Percentiles rank a stretch among this genome's conserved stretches.
phyloP scores from a whole-genome alignment of 1,140 invertebrate species.

The Drosophila oshimai region DNA sequence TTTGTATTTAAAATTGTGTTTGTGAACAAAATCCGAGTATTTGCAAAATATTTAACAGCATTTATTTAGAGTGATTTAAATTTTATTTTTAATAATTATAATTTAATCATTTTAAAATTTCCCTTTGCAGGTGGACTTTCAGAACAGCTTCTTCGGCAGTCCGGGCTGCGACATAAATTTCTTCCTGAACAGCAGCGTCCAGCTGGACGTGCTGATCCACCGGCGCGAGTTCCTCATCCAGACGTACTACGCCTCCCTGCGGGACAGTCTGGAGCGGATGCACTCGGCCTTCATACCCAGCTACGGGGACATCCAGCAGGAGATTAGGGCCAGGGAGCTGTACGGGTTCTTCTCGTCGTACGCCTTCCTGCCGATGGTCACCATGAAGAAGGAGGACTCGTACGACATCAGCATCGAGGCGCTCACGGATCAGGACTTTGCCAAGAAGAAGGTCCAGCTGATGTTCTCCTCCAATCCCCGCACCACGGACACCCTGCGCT shows the following conservation, averaged over 20 bases:
- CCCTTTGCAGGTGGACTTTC: constrained; percentile 67
- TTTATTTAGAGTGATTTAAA: not conserved
- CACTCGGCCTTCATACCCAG: constrained; percentile 61
- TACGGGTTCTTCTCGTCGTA: constrained; percentile 78
- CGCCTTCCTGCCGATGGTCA: constrained; percentile 77
- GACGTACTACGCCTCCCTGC: constrained; percentile 65
- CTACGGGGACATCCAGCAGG: constrained; percentile 58
- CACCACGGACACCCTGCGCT: constrained; percentile 69
- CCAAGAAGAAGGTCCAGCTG: constrained; percentile 72
- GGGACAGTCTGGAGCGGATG: constrained; percentile 60
- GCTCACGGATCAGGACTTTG: constrained; percentile 64
- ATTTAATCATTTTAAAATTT: not conserved
- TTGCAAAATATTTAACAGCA: too few species aligned
- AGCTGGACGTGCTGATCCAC: constrained; percentile 69
- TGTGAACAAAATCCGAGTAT: too few species aligned
- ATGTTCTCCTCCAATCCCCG: constrained; percentile 81
- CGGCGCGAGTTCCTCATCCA: constrained; percentile 68
- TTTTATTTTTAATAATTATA: not conserved
- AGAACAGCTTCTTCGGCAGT: constrained; percentile 77
- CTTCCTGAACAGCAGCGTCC: constrained; percentile 79
- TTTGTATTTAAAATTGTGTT: too few species aligned
- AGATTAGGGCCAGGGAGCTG: constrained; percentile 63
- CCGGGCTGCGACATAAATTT: constrained; percentile 80
- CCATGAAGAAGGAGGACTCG: constrained; percentile 78
- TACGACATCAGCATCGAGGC: constrained; percentile 73